Percentiles rank a stretch among this genome's conserved stretches.
These are phyloP conservation scores for Acheta domesticus DNA, from an alignment of 2,888 invertebrate species.

Conservation along the genomic window DNA sequence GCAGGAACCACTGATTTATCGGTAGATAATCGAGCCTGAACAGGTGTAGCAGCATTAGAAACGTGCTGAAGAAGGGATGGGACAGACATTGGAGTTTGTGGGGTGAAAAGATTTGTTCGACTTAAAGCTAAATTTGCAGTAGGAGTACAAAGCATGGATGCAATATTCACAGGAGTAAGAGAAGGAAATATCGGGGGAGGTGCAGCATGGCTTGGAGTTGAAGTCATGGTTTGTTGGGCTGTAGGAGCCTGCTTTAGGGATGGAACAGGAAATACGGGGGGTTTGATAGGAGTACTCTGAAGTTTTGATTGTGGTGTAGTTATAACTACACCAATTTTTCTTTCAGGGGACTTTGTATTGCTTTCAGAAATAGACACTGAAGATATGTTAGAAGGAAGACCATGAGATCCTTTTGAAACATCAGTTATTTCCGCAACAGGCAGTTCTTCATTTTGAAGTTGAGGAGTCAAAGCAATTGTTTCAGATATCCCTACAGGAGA, in stretches of 20 bases:
- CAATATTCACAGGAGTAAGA: slow-evolving; percentile 12
- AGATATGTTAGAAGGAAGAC: slow-evolving; percentile 1
- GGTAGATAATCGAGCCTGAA: slow-evolving; percentile 27
- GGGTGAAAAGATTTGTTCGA: neutral
- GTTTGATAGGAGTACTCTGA: slow-evolving; percentile 27
- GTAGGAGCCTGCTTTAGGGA: slow-evolving; percentile 27
- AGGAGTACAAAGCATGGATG: neutral
- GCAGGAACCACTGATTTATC: slow-evolving; percentile 5
- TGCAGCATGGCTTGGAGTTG: slow-evolving; percentile 32
- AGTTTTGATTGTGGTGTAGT: slow-evolving; percentile 28
- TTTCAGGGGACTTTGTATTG: slow-evolving; percentile 27
- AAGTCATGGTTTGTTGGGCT: slow-evolving; percentile 37
- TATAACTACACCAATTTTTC: slow-evolving; percentile 29
- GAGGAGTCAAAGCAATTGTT: slow-evolving; percentile 24
- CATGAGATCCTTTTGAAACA: slow-evolving; percentile 24
- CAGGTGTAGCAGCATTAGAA: slow-evolving; percentile 22
- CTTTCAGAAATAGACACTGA: slow-evolving; percentile 19
- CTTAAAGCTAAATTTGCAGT: neutral
- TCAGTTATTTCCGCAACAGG: slow-evolving; percentile 23
- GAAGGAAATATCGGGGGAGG: slow-evolving; percentile 27
- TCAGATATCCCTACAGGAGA: slow-evolving; percentile 29
- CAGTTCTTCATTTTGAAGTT: slow-evolving; percentile 26
- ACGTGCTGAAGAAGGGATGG: slow-evolving; percentile 19
- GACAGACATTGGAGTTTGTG: slow-evolving; percentile 12
- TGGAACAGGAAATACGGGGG: slow-evolving; percentile 21